These are phyloP conservation scores for Ovibos moschatus DNA, from an alignment of 2,113 vertebrate species.

Conservation along the genomic window DNA sequence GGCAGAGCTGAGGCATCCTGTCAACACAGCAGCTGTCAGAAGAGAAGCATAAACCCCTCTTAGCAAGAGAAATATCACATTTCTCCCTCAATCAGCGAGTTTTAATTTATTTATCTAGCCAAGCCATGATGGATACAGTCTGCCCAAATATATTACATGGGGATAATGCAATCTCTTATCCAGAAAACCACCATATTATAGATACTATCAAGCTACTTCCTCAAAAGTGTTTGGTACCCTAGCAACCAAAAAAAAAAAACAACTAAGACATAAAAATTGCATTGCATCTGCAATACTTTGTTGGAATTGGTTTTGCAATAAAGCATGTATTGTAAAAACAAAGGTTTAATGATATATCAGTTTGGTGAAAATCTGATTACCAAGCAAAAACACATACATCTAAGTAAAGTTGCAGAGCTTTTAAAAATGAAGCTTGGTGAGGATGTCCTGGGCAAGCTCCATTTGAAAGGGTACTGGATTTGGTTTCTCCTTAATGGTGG, in stretches of 20 bases:
- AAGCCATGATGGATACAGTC: slow-evolving; percentile 55
- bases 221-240: slow-evolving; percentile 68
- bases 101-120: slow-evolving; percentile 71
- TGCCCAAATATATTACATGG: slow-evolving; percentile 67
- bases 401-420: slow-evolving; percentile 62
- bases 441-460: not conserved
- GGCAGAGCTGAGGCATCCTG: not conserved
- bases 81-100: slow-evolving; percentile 54
- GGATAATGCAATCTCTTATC: slow-evolving; percentile 68
- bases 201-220: slow-evolving; percentile 68
- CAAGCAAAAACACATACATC: slow-evolving; percentile 67
- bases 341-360: slow-evolving; percentile 72
- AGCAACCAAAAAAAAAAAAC: slow-evolving; percentile 59
- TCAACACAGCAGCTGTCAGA: not conserved
- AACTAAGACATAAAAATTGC: slow-evolving; percentile 69
- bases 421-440: slow-evolving; percentile 61
- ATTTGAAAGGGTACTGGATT: not conserved
- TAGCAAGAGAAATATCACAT: slow-evolving; percentile 45
- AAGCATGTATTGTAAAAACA: slow-evolving; percentile 72
- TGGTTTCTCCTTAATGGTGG: not conserved
- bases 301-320: slow-evolving; percentile 73
- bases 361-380: slow-evolving; percentile 70
- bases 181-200: slow-evolving; percentile 56
- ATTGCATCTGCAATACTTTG: slow-evolving; percentile 64
- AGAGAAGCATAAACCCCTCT: slow-evolving; percentile 19